phyloP scores from a whole-genome alignment of 2,797 vertebrate species.

The Leucoraja ocellata region DNA sequence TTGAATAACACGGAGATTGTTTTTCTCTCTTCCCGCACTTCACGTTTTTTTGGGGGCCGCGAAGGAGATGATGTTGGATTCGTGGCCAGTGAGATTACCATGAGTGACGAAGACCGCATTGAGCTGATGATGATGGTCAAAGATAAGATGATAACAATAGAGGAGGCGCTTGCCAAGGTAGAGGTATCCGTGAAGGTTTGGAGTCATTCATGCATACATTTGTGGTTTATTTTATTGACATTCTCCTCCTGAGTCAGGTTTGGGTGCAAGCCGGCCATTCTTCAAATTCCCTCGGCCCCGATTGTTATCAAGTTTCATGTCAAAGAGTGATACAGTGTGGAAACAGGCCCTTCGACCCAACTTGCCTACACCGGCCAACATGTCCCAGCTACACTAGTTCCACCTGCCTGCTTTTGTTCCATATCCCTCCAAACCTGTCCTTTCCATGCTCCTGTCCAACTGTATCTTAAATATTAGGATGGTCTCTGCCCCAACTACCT shows the following conservation, averaged over 20 bases:
- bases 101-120: conserved; percentile 96
- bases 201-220: background rate
- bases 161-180: conserved; percentile 92
- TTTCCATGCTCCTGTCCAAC: too few relatives aligned
- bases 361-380: too few relatives aligned
- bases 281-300: background rate
- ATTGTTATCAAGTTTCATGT: background rate
- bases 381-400: too few relatives aligned
- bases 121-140: conserved; percentile 99
- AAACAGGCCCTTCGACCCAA: too few relatives aligned
- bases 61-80: conserved; percentile 91
- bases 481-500: too few relatives aligned
- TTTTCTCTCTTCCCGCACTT: background rate
- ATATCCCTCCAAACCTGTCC: too few relatives aligned
- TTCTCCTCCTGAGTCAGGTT: background rate
- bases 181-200: background rate
- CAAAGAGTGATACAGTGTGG: too few relatives aligned
- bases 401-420: too few relatives aligned
- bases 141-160: conserved; percentile 98
- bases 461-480: too few relatives aligned
- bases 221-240: background rate
- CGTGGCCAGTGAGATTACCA: conserved; percentile 94
- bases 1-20: background rate
- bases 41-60: conserved; percentile 30
- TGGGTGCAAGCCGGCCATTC: background rate